These are phyloP conservation scores for Empis livida DNA, from an alignment of 2,888 invertebrate species.

Conservation along the genomic window DNA sequence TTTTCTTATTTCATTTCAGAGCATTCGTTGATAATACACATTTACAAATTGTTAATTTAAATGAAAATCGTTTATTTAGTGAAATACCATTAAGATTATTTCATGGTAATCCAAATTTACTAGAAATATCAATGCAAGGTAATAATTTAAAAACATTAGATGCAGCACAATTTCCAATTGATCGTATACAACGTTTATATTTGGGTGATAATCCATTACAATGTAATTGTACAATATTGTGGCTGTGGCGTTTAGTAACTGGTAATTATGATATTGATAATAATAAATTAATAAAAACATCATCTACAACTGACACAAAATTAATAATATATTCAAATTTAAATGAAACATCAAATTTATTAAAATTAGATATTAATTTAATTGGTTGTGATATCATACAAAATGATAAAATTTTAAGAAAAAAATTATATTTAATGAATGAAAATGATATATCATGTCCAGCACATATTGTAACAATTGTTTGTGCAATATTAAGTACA, in stretches of 20 bases:
- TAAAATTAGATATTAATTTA: conserved; percentile 30
- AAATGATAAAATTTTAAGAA: conserved; percentile 25
- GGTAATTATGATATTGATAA: conserved; percentile 1
- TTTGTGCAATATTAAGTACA: conserved; percentile 33
- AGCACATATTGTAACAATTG: conserved; percentile 36
- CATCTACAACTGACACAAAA: too few relatives aligned
- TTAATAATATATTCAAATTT: background rate
- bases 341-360: background rate
- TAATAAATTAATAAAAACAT: background rate
- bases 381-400: conserved; percentile 34
- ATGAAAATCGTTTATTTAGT: conserved; percentile 59
- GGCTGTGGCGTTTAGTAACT: conserved; percentile 62
- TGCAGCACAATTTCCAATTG: conserved; percentile 70
- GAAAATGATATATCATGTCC: conserved; percentile 36
- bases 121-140: conserved; percentile 60
- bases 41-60: conserved; percentile 62
- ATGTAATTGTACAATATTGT: conserved; percentile 76
- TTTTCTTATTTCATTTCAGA: conserved; percentile 34
- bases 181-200: conserved; percentile 58
- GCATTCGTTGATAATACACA: conserved; percentile 78
- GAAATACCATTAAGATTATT: conserved; percentile 71
- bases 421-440: conserved; percentile 28
- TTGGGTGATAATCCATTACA: conserved; percentile 72
- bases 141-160: conserved; percentile 64
- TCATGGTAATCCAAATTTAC: conserved; percentile 67